These are phyloP conservation scores for Carterocephalus palaemon DNA, from an alignment of 2,888 invertebrate genomes.

Conservation along the genomic window DNA sequence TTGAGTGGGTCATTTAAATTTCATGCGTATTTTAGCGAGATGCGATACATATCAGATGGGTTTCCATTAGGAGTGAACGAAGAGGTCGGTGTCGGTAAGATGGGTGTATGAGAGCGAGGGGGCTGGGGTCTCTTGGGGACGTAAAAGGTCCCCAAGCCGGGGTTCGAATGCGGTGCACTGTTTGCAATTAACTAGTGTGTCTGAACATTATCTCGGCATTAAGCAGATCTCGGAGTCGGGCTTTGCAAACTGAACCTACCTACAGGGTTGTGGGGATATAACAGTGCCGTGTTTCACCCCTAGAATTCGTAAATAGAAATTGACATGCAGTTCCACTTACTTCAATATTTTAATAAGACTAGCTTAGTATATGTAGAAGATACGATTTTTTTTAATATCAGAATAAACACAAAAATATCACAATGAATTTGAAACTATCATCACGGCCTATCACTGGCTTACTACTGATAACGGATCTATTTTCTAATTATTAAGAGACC, in stretches of 20 bases:
- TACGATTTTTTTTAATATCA: too few relatives aligned
- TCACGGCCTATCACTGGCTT: too few relatives aligned
- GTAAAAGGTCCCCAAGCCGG: slow-evolving; percentile 42
- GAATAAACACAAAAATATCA: too few relatives aligned
- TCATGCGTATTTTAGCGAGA: slow-evolving; percentile 65
- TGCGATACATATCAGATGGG: slow-evolving; percentile 49
- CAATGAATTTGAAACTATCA: too few relatives aligned
- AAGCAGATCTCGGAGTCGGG: slow-evolving; percentile 32
- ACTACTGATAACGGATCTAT: too few relatives aligned
- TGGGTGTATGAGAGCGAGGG: slow-evolving; percentile 37
- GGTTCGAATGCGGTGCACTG: slow-evolving; percentile 61
- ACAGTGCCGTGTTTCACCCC: background rate
- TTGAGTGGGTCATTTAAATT: slow-evolving; percentile 68
- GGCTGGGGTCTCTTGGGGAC: slow-evolving; percentile 45
- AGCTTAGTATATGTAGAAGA: too few relatives aligned
- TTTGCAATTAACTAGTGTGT: slow-evolving; percentile 75
- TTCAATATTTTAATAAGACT: too few relatives aligned
- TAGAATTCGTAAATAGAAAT: slow-evolving; percentile 1
- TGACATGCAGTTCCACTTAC: background rate
- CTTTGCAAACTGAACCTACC: slow-evolving; percentile 1
- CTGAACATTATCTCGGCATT: slow-evolving; percentile 66
- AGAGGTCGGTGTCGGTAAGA: slow-evolving; percentile 49
- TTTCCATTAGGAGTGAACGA: slow-evolving; percentile 73
- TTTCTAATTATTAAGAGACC: too few relatives aligned
- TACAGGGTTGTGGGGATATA: slow-evolving; percentile 3